Base-by-base conservation (phyloP, 2,797 vertebrate genomes). In the Sebastes vulpes region DNA sequence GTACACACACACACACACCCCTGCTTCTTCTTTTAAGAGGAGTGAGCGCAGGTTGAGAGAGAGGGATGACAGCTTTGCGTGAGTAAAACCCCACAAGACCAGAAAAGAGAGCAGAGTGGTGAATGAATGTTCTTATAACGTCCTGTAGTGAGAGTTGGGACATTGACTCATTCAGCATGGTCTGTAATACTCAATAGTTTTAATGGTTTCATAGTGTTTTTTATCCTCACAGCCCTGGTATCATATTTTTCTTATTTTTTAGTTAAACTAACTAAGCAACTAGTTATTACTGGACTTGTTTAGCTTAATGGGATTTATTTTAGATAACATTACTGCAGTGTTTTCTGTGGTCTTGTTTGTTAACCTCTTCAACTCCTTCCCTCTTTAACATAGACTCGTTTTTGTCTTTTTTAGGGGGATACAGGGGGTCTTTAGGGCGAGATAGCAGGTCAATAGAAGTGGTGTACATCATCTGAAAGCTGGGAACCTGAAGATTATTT, bases 21-120 rank as follows among this genome's bases (percentile, higher is more conserved):
- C 64, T 72, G 82, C 72, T 60, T 85, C 72, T 60, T 84, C 72
- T 88, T 86, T 87, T 48, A 80, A 82, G 75, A 85, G 85, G 84
- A 92, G 89, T 71, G 82, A 77, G 88, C 59, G 61, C 90, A 92
- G 88, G 89, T 94, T 95, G 82, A 78, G 69, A 87, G 69, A 87
- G 65, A 60, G 64, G 60, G 70, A 86, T 77, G 82, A 77, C 84
- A 90, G 84, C 73, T 79, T 75, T 83, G 82, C 75, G 57, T 75
- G 83, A 69, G 70, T 52, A 68, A 70, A 81, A 31, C 14, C 26
- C 42, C 31, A 23, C 42, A 50, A 26, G 5, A 65, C 46, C 46
- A 63, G 32, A 16, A 42, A 31, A 31, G 9, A 64, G 57, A 1
- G 63, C 26, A 23, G 64, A 66, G 54, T 42, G 48, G 23, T 42